phyloP scores from a whole-genome alignment of 2,113 vertebrate species.

The Anoura caudifer region DNA sequence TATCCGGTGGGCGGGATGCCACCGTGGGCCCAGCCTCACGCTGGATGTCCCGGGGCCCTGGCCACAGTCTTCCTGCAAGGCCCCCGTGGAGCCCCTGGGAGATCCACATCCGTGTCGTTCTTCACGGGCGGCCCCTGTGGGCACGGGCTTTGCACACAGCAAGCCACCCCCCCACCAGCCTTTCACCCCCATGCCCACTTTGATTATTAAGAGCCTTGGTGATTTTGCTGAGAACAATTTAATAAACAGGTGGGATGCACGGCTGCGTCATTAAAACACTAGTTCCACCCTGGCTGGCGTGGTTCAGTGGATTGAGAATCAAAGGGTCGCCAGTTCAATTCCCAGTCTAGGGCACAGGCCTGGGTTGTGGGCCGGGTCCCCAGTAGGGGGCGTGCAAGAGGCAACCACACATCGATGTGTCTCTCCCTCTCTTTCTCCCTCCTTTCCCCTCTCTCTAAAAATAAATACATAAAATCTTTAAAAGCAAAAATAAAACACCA shows the following conservation, averaged over 20 bases:
- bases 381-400: no score
- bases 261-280: not conserved
- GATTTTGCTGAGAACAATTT: not conserved
- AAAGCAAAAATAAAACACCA: no score
- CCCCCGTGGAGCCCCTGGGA: not conserved
- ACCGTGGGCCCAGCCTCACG: not conserved
- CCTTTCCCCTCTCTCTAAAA: no score
- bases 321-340: no score
- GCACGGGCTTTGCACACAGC: accelerated
- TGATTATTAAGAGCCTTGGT: no score
- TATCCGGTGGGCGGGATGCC: not conserved
- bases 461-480: no score
- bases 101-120: not conserved
- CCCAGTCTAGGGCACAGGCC: no score
- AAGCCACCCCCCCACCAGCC: not conserved
- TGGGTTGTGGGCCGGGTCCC: no score
- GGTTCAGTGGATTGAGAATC: no score
- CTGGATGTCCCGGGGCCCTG: not conserved
- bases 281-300: no score
- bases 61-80: not conserved
- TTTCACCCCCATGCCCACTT: not conserved
- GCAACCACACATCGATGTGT: no score
- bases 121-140: not conserved
- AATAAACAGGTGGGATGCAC: not conserved
- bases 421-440: no score